A percentile compares a stretch with the other conserved stretches of the same genome.
phyloP scores from a whole-genome alignment of 2,113 vertebrate species.

The Actinemys pallida region DNA sequence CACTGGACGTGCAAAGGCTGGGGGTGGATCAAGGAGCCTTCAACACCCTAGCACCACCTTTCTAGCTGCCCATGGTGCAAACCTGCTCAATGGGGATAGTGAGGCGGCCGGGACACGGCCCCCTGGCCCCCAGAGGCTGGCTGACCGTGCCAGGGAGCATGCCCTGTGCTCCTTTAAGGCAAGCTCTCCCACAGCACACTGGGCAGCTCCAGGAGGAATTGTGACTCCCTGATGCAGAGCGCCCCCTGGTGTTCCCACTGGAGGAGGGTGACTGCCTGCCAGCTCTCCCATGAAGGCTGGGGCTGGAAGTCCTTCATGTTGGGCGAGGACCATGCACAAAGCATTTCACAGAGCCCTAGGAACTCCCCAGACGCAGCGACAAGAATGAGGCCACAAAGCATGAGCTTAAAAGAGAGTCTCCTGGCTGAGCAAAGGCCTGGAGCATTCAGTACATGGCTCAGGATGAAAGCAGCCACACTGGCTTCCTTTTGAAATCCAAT shows the following conservation, averaged over 20 bases:
- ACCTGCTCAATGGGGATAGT: neutral
- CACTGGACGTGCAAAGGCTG: too few species aligned
- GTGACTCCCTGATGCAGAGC: rapidly evolving
- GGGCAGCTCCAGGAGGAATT: neutral
- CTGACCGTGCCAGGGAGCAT: rapidly evolving
- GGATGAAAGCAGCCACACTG: neutral
- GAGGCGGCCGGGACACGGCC: rapidly evolving
- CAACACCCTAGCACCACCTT: too few species aligned
- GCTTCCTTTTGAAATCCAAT: slow-evolving; percentile 40
- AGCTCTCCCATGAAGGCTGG: too few species aligned
- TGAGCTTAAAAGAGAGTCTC: slow-evolving; percentile 7
- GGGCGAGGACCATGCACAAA: neutral
- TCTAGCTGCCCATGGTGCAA: neutral
- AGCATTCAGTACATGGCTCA: slow-evolving; percentile 21
- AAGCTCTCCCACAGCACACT: neutral
- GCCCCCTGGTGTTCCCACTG: too few species aligned
- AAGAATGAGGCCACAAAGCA: neutral
- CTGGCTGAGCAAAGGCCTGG: neutral
- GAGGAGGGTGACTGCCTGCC: too few species aligned
- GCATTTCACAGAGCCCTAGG: neutral
- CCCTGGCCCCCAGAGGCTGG: neutral
- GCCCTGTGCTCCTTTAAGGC: neutral
- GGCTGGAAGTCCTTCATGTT: neutral
- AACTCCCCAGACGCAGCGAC: neutral
- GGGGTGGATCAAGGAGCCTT: too few species aligned